Evolutionary conservation across 2,888 invertebrate species (phyloP).

Genomic region (Neoscelio sp.): DNA sequence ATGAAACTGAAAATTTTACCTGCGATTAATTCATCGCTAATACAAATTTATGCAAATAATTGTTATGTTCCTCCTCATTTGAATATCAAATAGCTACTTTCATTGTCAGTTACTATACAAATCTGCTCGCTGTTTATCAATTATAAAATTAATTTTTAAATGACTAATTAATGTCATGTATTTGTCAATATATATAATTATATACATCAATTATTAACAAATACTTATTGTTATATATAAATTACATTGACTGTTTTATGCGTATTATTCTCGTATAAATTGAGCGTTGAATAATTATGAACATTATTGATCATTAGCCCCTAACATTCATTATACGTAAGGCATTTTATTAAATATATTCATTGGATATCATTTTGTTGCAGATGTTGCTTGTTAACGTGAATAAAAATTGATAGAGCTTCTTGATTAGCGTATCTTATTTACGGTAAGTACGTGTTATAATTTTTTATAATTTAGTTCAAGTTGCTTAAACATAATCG

Average conservation of each 20-base stretch:
- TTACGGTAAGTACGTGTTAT: conserved; percentile 50
- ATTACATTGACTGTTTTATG: neutral
- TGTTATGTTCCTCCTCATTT: conserved; percentile 54
- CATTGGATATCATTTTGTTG: conserved; percentile 50
- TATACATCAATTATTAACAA: conserved; percentile 1
- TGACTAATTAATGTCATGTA: conserved; percentile 25
- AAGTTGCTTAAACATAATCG: too few species aligned
- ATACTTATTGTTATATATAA: neutral
- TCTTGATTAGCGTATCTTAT: conserved; percentile 47
- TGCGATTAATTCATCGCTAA: conserved; percentile 56
- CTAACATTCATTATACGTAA: too few species aligned
- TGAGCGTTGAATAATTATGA: neutral
- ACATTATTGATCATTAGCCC: neutral
- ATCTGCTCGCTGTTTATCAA: conserved; percentile 54
- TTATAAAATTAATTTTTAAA: conserved; percentile 52
- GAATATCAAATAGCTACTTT: conserved; percentile 60
- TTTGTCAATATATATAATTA: conserved; percentile 28
- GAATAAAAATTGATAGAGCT: conserved; percentile 35
- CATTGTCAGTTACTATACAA: conserved; percentile 46
- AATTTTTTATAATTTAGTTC: too few species aligned
- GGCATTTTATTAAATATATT: neutral
- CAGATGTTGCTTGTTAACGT: conserved; percentile 59
- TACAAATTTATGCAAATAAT: conserved; percentile 63
- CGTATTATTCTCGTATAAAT: too few species aligned
- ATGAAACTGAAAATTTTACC: conserved; percentile 45